These are phyloP conservation scores for Actenoides hombroni DNA, from an alignment of 2,113 vertebrate species.

Conservation along the genomic window DNA sequence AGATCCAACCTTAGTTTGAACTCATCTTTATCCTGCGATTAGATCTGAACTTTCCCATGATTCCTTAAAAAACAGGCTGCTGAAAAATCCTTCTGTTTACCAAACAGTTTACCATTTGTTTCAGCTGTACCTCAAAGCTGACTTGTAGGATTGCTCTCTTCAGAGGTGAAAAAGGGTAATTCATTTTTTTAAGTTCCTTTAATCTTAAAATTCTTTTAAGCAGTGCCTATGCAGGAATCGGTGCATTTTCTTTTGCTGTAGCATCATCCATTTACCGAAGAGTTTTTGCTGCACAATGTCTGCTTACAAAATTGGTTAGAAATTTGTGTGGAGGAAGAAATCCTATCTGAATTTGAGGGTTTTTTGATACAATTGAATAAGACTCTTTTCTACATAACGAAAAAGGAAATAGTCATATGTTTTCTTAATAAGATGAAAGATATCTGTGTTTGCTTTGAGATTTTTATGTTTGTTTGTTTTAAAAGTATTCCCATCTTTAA, in stretches of 20 bases:
- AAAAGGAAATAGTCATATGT: conserved; percentile 66
- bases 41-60: conserved; percentile 50
- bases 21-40: conserved; percentile 41
- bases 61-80: conserved; percentile 21
- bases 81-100: conserved; percentile 57
- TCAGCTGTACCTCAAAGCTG: conserved; percentile 51
- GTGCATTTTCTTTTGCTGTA: conserved; percentile 5
- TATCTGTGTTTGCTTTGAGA: conserved; percentile 72
- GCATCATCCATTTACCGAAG: conserved; percentile 6
- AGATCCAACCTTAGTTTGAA: conserved; percentile 48
- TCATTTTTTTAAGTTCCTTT: conserved; percentile 62
- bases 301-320: neutral
- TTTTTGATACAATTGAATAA: conserved; percentile 27
- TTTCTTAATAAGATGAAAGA: conserved; percentile 74
- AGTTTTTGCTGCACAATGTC: neutral
- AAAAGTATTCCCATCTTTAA: conserved; percentile 74
- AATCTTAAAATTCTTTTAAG: conserved; percentile 53
- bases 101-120: conserved; percentile 63
- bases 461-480: conserved; percentile 71
- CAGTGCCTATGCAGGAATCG: neutral
- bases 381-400: conserved; percentile 15
- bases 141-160: conserved; percentile 53
- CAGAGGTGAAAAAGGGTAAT: conserved; percentile 54
- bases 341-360: neutral
- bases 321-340: neutral